Conservation (phyloP, 2,888 invertebrate species). For the Drosophila kuntzei region DNA sequence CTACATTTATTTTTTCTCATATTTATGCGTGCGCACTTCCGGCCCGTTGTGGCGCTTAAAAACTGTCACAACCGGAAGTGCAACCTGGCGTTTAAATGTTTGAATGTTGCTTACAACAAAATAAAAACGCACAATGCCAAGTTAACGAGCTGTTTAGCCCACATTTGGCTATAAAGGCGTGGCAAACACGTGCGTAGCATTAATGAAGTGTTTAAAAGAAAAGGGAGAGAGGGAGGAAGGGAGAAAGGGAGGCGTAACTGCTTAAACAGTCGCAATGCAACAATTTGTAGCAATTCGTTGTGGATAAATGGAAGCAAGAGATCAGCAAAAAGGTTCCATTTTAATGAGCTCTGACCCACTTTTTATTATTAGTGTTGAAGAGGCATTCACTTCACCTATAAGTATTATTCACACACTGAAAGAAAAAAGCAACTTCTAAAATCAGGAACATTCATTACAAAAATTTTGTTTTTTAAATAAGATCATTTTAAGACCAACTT, state of each 20-base stretch:
- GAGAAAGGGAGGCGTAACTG: not conserved
- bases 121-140: slow-evolving; percentile 53
- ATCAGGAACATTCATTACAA: no score
- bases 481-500: no score
- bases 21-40: slow-evolving; percentile 62
- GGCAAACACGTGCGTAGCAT: slow-evolving; percentile 67
- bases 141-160: slow-evolving; percentile 76
- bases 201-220: slow-evolving; percentile 42
- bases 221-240: not conserved
- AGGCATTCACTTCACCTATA: slow-evolving; percentile 15
- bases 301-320: slow-evolving; percentile 40
- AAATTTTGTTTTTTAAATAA: no score
- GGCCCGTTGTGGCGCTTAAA: slow-evolving; percentile 64
- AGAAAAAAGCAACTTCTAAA: no score
- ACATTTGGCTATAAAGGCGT: slow-evolving; percentile 51
- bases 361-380: slow-evolving; percentile 15
- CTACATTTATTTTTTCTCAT: slow-evolving; percentile 8
- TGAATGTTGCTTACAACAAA: slow-evolving; percentile 50
- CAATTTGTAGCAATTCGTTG: slow-evolving; percentile 59
- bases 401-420: slow-evolving; percentile 7
- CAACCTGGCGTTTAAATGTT: slow-evolving; percentile 79
- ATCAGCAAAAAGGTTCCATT: slow-evolving; percentile 59
- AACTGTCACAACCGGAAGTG: slow-evolving; percentile 77
- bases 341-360: slow-evolving; percentile 69
- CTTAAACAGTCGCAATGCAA: slow-evolving; percentile 24